These are phyloP conservation scores for Acleris literana DNA, from an alignment of 2,888 invertebrate species.

Conservation along the genomic window DNA sequence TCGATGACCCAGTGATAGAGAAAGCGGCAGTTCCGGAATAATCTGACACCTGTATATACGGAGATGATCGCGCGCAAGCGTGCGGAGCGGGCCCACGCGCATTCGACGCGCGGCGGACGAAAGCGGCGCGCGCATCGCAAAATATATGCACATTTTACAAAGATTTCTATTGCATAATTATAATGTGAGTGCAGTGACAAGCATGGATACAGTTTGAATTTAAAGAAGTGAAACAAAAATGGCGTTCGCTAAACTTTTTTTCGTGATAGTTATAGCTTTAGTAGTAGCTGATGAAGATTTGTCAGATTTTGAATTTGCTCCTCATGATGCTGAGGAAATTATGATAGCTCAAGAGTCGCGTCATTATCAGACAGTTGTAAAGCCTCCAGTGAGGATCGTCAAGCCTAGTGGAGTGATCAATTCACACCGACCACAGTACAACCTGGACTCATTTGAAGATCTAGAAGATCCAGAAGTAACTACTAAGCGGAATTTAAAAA, in stretches of 20 bases:
- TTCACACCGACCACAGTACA: constrained; percentile 76
- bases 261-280: constrained; percentile 50
- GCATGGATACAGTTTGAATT: constrained; percentile 19
- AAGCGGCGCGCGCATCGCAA: constrained; percentile 62
- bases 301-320: constrained; percentile 64
- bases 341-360: constrained; percentile 78
- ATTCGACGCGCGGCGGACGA: constrained; percentile 62
- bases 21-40: constrained; percentile 78
- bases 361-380: constrained; percentile 66
- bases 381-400: constrained; percentile 64
- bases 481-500: constrained; percentile 55
- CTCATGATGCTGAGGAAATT: constrained; percentile 65
- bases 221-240: constrained; percentile 46
- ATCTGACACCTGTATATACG: constrained; percentile 71
- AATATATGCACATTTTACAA: constrained; percentile 13
- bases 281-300: constrained; percentile 58
- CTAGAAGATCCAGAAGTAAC: constrained; percentile 57
- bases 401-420: constrained; percentile 69
- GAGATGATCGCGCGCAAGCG: constrained; percentile 63
- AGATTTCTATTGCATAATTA: constrained; percentile 35
- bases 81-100: constrained; percentile 55
- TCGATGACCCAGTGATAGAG: constrained; percentile 64
- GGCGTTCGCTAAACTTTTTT: constrained; percentile 52
- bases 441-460: constrained; percentile 69
- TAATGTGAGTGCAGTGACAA: constrained; percentile 33